Conservation (phyloP, 2,113 vertebrate genomes). For the Pomatostomus ruficeps region DNA sequence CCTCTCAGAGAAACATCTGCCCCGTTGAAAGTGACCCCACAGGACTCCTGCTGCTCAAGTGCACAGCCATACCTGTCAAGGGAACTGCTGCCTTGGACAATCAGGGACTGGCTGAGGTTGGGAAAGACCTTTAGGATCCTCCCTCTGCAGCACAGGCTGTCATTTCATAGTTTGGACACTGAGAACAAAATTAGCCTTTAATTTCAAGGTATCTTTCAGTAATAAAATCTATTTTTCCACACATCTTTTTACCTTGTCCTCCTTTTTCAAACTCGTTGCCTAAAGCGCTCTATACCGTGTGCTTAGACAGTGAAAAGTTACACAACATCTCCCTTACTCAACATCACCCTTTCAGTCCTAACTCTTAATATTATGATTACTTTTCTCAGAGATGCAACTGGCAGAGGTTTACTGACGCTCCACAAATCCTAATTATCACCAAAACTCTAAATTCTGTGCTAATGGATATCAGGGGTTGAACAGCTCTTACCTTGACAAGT, state of each 20-base stretch:
- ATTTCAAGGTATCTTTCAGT: background rate
- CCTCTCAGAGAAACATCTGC: background rate
- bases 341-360: background rate
- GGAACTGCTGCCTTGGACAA: background rate
- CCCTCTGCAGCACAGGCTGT: background rate
- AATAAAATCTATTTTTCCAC: background rate
- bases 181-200: background rate
- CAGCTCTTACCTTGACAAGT: background rate
- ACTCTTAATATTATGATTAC: conserved; percentile 37
- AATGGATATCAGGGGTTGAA: conserved; percentile 8
- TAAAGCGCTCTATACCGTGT: background rate
- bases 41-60: background rate
- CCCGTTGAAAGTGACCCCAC: background rate
- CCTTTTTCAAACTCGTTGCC: background rate
- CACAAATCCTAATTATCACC: conserved; percentile 28
- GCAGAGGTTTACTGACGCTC: background rate
- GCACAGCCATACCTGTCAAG: background rate
- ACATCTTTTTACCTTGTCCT: background rate
- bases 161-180: background rate
- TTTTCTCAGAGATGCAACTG: conserved; percentile 11
- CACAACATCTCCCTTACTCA: background rate
- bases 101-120: background rate
- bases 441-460: background rate
- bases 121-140: background rate
- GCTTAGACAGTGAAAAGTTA: background rate